Evolutionary conservation across 64 coral and sea anemone genomes (phyloP).

Genomic region (Actinia equina): DNA sequence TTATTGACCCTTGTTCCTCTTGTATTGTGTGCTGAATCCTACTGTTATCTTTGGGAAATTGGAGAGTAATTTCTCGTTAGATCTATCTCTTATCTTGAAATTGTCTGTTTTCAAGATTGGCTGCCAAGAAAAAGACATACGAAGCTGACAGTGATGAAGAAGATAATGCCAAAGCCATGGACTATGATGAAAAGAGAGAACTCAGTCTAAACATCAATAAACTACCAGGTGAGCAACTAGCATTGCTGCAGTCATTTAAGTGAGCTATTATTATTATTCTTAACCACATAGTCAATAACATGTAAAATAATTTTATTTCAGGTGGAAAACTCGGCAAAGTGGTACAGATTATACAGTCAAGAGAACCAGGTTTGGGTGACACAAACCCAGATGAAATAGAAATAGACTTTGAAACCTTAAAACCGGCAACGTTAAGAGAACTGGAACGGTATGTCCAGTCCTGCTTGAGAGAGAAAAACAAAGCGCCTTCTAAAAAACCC

Average conservation of each 20-base stretch:
- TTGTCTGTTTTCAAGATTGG: conserved; percentile 58
- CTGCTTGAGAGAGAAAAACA: conserved; percentile 92
- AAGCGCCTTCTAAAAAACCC: conserved; percentile 83
- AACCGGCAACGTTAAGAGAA: conserved; percentile 92
- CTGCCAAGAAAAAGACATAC: conserved; percentile 86
- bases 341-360: conserved; percentile 93
- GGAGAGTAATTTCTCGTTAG: background rate
- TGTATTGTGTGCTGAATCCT: too few species aligned
- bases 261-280: too few species aligned
- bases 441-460: conserved; percentile 98
- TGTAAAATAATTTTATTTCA: background rate
- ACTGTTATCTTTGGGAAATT: too few species aligned
- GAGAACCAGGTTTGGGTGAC: conserved; percentile 86
- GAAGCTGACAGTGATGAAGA: conserved; percentile 84
- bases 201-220: conserved; percentile 97
- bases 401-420: conserved; percentile 99
- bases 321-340: conserved; percentile 93
- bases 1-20: too few species aligned
- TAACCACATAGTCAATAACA: too few species aligned
- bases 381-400: conserved; percentile 99
- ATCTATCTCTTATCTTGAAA: background rate
- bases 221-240: conserved; percentile 71
- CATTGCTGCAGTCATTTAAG: background rate
- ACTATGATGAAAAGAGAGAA: conserved; percentile 95
- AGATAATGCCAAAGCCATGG: conserved; percentile 83